Base-by-base conservation (phyloP, 2,797 vertebrate species). In the Hemibagrus guttatus region DNA sequence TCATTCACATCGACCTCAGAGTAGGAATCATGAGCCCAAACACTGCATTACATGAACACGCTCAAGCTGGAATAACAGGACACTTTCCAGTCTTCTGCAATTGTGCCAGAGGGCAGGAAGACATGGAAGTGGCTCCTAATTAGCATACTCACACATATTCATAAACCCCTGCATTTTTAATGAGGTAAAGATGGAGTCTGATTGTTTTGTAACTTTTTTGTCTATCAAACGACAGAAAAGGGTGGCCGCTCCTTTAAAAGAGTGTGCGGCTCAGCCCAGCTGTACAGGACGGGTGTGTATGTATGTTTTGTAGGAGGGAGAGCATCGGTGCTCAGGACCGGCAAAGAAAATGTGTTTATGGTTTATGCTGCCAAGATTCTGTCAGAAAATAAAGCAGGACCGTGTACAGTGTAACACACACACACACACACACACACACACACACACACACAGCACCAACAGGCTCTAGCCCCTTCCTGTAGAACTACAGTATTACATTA, bases 341-440 rank as follows among this genome's bases (percentile, higher is more conserved):
- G 93, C 94, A 91, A 91, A 92, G 94, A 81, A 93, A 94, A 95
- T 94, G 94, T 95, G 94, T 95, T 95, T 95, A 94, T 92, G 87
- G 95, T 95, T 94, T 91, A 91, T 4, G 85, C 92, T 95, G 95
- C 95, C 95, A 96, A 96, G 94, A 95, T 95, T 94, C 95, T 95
- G 93, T 96, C 95, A 95, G 92, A 91, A 93, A 93, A 92, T 89
- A 92, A 93, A 93, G 93, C 91, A 88, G 64, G 69, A 71, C 54
- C 2, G 8, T 79, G 54, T 59, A 79, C 52, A 76, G 74, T 56
- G 16, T 31, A 76, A 54, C 42, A 81, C 84, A 84, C 85, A 86
- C 61, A 76, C 64, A 68, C 75, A 56, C 83, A 74, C 75, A 84
- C 64, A 85, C 61, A 83, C 69, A 58, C 79, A 84, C 79, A 86